Percentiles rank a stretch among this genome's conserved stretches.
These are phyloP conservation scores for Sinotaia quadrata DNA, from an alignment of 2,888 invertebrate genomes.

Conservation along the genomic window DNA sequence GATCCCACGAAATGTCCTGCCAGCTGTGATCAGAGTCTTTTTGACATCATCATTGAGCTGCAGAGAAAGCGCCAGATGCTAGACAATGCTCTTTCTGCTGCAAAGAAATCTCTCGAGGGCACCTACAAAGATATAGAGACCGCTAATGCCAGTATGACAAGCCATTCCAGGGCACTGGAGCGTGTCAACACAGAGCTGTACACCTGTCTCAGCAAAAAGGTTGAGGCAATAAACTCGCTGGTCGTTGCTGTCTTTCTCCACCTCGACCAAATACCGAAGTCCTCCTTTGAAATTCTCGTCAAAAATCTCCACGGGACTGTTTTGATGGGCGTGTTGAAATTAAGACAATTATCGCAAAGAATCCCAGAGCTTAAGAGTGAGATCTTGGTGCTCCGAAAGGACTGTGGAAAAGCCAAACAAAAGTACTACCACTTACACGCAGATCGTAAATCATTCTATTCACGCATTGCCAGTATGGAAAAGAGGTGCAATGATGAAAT, in stretches of 20 bases:
- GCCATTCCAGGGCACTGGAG: constrained; percentile 7
- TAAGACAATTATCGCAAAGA: not conserved
- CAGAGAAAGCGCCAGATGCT: constrained; percentile 8
- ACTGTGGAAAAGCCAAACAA: not conserved
- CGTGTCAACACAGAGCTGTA: constrained; percentile 5
- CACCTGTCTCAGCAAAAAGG: constrained; percentile 22
- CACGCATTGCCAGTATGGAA: not conserved
- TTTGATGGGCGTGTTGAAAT: not conserved
- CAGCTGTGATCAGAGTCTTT: not conserved
- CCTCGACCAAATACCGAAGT: not conserved
- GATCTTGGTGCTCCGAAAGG: not conserved
- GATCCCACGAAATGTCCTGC: too few species aligned
- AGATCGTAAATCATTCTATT: not conserved
- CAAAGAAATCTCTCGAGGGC: not conserved
- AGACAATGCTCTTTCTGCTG: constrained; percentile 3
- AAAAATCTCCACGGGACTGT: not conserved
- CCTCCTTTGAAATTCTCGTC: not conserved
- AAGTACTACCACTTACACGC: not conserved
- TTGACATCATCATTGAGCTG: not conserved
- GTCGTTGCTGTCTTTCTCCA: constrained; percentile 14
- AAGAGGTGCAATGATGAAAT: constrained; percentile 31
- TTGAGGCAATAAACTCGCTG: constrained; percentile 21
- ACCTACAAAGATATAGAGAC: not conserved
- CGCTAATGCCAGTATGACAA: constrained; percentile 1
- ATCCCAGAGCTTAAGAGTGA: not conserved